Evolutionary conservation across 2,797 vertebrate species (phyloP), one percentile per base, ranked within the genome.

Genomic region (Ctenopoma multispine): DNA sequence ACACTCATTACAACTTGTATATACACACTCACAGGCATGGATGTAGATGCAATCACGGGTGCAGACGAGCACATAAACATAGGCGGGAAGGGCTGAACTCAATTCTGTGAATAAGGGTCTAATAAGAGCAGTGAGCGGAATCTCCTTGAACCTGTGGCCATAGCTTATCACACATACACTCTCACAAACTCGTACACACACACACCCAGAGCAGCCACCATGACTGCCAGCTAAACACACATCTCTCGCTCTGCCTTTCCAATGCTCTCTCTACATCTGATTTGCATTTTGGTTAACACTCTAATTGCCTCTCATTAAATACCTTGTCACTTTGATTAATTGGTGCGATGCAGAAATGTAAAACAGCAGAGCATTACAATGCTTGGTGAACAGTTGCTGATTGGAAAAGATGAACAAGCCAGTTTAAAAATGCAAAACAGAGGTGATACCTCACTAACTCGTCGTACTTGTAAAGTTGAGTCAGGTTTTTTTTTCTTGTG

Each of bases 221-320:
- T 55, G 8, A 50, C 58, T 7, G 15, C 60, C 31, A 34, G 63
- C 53, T 65, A 67, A 68, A 77, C 71, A 62, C 77, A 47, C 69
- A 46, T 65, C 56, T 61, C 62, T 46, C 21, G 18, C 66, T 31
- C 46, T 41, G 47, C 10, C 67, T 56, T 48, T 63, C 54, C 54
- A 23, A 1, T 81, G 40, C 73, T 71, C 79, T 65, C 73, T 60
- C 51, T 24, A 4, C 24, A 4, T 82, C 87, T 88, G 81, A 92
- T 92, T 92, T 91, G 87, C 91, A 92, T 91, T 92, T 93, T 86
- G 80, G 90, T 91, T 93, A 91, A 92, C 87, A 86, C 81, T 89
- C 90, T 94, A 94, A 94, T 94, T 93, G 93, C 84, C 87, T 92
- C 93, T 92, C 92, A 93, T 94, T 93, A 94, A 91, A 89, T 90